Evolutionary conservation across 1,140 invertebrate genomes (phyloP), one percentile per base, ranked within the genome.

Genomic region (Kradibia gibbosae): DNA sequence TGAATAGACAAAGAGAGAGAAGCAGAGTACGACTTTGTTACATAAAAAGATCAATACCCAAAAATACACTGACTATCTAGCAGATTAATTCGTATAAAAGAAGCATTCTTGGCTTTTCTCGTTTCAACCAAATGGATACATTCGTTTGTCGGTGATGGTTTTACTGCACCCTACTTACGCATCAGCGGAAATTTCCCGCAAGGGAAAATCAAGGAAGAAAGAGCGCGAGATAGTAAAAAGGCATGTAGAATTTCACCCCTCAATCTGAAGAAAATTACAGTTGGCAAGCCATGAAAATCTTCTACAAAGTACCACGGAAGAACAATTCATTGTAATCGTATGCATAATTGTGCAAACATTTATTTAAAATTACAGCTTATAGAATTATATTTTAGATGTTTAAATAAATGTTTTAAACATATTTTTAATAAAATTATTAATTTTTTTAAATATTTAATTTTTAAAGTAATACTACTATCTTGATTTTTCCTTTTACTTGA

Each of bases 81-180:
- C 36, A 74, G 22, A 73, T 80, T 80, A 80, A 80, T 80, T 80
- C 78, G 70, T 31, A n/a, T 65, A 34, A 5, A n/a, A 72, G 65
- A 71, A 60, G 50, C 71, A 72, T 75, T 67, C 76, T 70, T 78
- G 53, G 78, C 28, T 53, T 80, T 74, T 65, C 74, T 77, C 74
- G 73, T 82, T 82, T 55, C 65, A 31, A 28, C 34, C 65, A 82
- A 82, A 82, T 82, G 67, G 75, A 53, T 34, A 73, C 75, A 73
- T 78, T 75, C 74, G 74, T 82, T 82, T 73, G 67, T 36, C 53
- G 75, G 62, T 73, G 81, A 82, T 82, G 81, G 81, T 65, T 82
- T 82, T 82, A 82, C 81, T 62, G 75, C 81, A 82, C 75, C 81
- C 81, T 31, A 53, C 75, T 53, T 82, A 73, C 81, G 75, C 81